Base-by-base conservation (phyloP, 1,140 invertebrate genomes). In the Holcopasites calliopsidis region DNA sequence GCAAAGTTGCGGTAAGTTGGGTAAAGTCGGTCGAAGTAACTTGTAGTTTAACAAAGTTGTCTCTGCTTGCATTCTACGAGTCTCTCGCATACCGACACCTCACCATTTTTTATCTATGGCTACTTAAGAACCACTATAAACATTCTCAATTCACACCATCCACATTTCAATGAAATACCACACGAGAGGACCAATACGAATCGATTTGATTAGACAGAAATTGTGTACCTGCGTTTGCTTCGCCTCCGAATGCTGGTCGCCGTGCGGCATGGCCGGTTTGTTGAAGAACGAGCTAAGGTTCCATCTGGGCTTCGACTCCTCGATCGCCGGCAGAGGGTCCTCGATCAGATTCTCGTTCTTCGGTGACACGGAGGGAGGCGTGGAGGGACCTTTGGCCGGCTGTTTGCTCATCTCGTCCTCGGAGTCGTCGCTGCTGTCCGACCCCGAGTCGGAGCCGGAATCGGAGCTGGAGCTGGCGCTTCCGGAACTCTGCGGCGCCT, bases 401-500 rank as follows among this genome's bases (percentile, higher is more conserved):
- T 71, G 80, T 0, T 76, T 76, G 7, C 82, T 69, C 5, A 73
- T 44, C 2, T 77, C 52, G 49, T 93, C 92, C 6, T 90, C 91
- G 10, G 93, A 93, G 70, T 93, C 93, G 55, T 93, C 92, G 79
- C 91, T 93, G 79, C 89, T 92, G 54, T 93, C 93, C 10, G 91
- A 89, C 1, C 86, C 90, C 0, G 92, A 91, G 44, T 93, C 92
- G 10, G 92, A 92, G 2, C 91, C 90, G 1, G 92, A 92, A 42
- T 92, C 92, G 26, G 92, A 93, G 33, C 92, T 92, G 8, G 92
- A 93, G 52, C 88, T 89, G 3, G 87, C 87, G 71, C 89, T 90
- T 35, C 87, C 85, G 5, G 91, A 89, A 62, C 89, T 91, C 33
- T 84, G 83, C 5, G 88, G 90, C 55, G 85, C 90, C 50, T 82